A percentile compares a stretch with the other conserved stretches of the same genome.
Conservation (phyloP, 2,888 invertebrate species). For the Euzophera pinguis region DNA sequence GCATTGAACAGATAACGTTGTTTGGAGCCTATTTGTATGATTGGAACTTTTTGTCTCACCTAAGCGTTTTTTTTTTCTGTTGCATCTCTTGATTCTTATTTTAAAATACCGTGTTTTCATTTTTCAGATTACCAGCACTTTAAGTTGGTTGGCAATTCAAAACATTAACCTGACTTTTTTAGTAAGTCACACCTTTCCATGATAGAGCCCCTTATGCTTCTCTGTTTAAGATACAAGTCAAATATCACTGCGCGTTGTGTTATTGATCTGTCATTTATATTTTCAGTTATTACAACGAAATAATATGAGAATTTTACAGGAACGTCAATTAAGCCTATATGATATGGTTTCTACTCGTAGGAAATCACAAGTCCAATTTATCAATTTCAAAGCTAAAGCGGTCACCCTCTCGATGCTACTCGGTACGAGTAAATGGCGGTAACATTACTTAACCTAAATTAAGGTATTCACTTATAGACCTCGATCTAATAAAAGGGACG, state of each 20-base stretch:
- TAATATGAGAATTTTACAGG: too few species aligned
- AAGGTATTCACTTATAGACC: constrained; percentile 1
- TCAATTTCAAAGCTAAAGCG: constrained; percentile 1
- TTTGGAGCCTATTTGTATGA: neutral
- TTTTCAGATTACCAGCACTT: too few species aligned
- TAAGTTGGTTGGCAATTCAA: too few species aligned
- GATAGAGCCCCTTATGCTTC: too few species aligned
- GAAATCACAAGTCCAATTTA: constrained; percentile 5
- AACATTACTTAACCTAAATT: constrained; percentile 1
- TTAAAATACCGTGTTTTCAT: too few species aligned
- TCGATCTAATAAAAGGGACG: constrained; percentile 6
- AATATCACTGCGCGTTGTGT: too few species aligned
- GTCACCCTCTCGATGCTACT: neutral
- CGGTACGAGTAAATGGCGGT: constrained; percentile 1
- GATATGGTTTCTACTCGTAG: neutral
- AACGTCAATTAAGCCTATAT: neutral
- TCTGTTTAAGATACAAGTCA: too few species aligned
- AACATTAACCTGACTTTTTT: too few species aligned
- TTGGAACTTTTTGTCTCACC: neutral
- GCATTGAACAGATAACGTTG: neutral
- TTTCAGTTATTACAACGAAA: too few species aligned
- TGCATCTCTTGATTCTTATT: too few species aligned
- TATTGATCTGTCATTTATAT: too few species aligned
- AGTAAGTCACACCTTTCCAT: too few species aligned
- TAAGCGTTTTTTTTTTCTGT: neutral